Base-by-base conservation (phyloP, 2,113 vertebrate genomes). In the Thermophis baileyi region DNA sequence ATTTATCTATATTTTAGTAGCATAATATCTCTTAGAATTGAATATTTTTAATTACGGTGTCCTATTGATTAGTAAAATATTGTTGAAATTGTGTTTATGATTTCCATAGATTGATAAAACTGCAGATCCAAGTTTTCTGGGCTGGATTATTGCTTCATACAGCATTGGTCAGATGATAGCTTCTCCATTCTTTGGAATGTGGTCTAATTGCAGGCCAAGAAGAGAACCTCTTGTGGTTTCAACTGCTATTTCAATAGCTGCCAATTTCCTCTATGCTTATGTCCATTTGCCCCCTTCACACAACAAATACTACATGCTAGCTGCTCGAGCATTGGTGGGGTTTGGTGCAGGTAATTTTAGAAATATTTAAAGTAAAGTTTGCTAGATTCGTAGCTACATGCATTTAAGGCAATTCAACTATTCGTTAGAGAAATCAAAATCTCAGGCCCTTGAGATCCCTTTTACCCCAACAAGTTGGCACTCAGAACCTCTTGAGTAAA, bases 111-210 rank as follows among this genome's bases (percentile, higher is more conserved):
- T 99, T 51, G 99, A 99, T 95, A 95, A 92, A 0, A 98, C 97
- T 9, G 97, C 98, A 0, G 97, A 98, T 91, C 97, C 98, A 0
- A 98, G 98, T 95, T 99, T 99, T 96, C 96, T 99, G 97, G 99
- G 99, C 87, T 99, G 99, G 99, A 98, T 99, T 51, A 99, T 99
- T 95, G 99, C 99, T 69, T 98, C 98, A 0, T 99, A 98, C 93
- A 99, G 99, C 94, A 97, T 99, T 81, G 99, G 99, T 27, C 99
- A 99, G 91, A 99, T 99, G 99, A 94, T 98, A 81, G 98, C 99
- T 6, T 99, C 99, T 1, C 99, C 99, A 25, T 54, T 99, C 0
- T 99, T 99, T 49, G 99, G 99, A 51, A 93, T 98, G 27, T 99
- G 99, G 99, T 99, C 99, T 90, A 99, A 99, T 96, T 94, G 98